Evolutionary conservation across 2,888 invertebrate genomes (phyloP).

Genomic region (Dolomedes plantarius): DNA sequence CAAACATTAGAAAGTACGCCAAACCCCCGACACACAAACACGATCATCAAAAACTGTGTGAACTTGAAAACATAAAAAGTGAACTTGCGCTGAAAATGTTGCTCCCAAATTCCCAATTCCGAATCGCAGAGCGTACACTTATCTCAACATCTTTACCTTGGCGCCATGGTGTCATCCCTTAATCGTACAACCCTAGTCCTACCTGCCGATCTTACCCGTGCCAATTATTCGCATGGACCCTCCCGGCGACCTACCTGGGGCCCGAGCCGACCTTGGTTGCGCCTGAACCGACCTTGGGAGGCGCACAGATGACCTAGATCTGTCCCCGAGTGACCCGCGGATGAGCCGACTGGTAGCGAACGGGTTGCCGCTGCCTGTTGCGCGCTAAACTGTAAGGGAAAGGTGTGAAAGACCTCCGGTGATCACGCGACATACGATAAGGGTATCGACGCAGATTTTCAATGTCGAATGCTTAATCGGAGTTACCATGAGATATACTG

Average conservation of each 20-base stretch:
- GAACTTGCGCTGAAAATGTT: not conserved
- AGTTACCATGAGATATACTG: too few species aligned
- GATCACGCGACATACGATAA: too few species aligned
- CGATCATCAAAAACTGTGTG: too few species aligned
- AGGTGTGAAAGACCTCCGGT: too few species aligned
- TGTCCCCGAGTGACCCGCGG: constrained; percentile 39
- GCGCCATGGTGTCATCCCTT: not conserved
- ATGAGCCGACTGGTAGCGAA: constrained; percentile 29
- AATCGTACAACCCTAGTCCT: not conserved
- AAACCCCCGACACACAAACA: too few species aligned
- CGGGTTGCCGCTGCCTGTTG: not conserved
- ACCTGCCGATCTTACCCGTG: constrained; percentile 26
- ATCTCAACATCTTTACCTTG: constrained; percentile 37
- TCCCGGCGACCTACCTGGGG: constrained; percentile 40
- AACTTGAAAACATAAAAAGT: not conserved
- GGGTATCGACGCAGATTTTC: too few species aligned
- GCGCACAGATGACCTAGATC: constrained; percentile 29
- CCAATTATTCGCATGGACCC: constrained; percentile 25
- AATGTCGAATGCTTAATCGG: too few species aligned
- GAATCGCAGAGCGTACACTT: too few species aligned
- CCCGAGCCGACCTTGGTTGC: constrained; percentile 44
- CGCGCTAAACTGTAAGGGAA: not conserved
- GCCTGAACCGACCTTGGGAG: constrained; percentile 42
- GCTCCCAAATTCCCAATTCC: not conserved
- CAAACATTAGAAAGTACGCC: too few species aligned